Evolutionary conservation across 1,140 invertebrate species (phyloP), one percentile per base, ranked within the genome.

Genomic region (Oreohelix idahoensis): DNA sequence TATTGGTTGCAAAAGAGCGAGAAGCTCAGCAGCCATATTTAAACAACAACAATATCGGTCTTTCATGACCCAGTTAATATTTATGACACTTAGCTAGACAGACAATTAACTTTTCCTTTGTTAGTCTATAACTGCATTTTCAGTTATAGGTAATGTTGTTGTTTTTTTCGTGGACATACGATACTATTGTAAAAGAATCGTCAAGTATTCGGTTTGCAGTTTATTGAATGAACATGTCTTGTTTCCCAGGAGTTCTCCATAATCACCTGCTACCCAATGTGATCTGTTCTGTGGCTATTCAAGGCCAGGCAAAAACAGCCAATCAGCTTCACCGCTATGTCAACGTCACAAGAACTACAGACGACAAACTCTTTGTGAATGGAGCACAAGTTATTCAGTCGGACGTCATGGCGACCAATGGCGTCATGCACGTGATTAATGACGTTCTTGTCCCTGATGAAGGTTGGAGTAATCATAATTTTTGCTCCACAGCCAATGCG

Each of bases 191-290:
- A n/a, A n/a, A n/a, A n/a, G n/a, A n/a, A n/a, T n/a, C n/a, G n/a
- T n/a, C n/a, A n/a, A n/a, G n/a, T n/a, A n/a, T n/a, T n/a, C n/a
- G n/a, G n/a, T n/a, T n/a, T n/a, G n/a, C n/a, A 45, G 42, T 8
- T 45, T 45, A 45, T 8, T 45, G 15, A 45, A 58, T 45, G 42
- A 45, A 45, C 42, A 45, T 45, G 42, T 45, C 42, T 2, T 38
- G 17, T 58, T 71, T 71, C 32, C 38, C 84, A 95, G 94, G 94
- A 83, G 93, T 96, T 82, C 86, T 96, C 20, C 93, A 94, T 85
- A 94, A 95, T 86, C 95, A 96, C 84, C 91, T 96, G 39, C 90
- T 95, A 26, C 94, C 95, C 45, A 94, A 95, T 84, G 95, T 95
- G 23, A 94, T 96, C 87, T 96, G 95, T 88, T 94, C 95, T 1